phyloP scores from a whole-genome alignment of 2,797 vertebrate species.

The Delichon dasypus region DNA sequence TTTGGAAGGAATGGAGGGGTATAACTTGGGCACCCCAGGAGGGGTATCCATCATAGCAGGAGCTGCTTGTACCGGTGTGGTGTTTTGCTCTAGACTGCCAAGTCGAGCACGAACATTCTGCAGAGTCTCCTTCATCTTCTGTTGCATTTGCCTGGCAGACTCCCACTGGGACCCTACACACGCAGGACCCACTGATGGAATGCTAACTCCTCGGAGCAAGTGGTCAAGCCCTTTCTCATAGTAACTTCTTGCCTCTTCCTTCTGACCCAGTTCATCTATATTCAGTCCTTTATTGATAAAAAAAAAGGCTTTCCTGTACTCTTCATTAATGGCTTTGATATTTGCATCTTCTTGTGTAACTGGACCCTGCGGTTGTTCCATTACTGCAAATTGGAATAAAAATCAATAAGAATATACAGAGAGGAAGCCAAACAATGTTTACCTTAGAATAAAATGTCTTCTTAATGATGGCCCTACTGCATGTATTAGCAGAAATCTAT shows the following conservation, averaged over 20 bases:
- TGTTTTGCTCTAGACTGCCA: conserved; percentile 78
- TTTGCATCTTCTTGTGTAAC: conserved; percentile 82
- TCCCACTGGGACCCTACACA: conserved; percentile 85
- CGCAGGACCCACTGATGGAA: conserved; percentile 79
- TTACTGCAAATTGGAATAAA: conserved; percentile 64
- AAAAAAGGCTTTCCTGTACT: conserved; percentile 87
- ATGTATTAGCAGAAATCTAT: not conserved
- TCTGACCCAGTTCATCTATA: conserved; percentile 87
- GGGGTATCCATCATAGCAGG: not conserved
- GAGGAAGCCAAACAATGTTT: not conserved
- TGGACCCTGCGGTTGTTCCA: conserved; percentile 80
- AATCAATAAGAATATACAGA: not conserved
- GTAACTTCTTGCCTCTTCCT: conserved; percentile 81
- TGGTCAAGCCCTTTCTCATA: conserved; percentile 88
- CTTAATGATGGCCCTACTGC: not conserved
- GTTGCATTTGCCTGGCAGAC: conserved; percentile 89
- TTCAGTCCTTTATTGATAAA: conserved; percentile 89
- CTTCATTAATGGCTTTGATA: conserved; percentile 89
- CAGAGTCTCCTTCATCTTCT: conserved; percentile 93
- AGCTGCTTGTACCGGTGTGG: conserved; percentile 9
- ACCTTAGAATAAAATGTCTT: not conserved
- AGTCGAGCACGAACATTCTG: conserved; percentile 88
- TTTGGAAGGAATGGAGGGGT: conserved; percentile 82
- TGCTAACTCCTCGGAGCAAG: conserved; percentile 83
- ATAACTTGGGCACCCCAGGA: conserved; percentile 70